A percentile compares a stretch with the other conserved stretches of the same genome.
Evolutionary conservation across 2,113 vertebrate species (phyloP).

Genomic region (Perccottus glenii): DNA sequence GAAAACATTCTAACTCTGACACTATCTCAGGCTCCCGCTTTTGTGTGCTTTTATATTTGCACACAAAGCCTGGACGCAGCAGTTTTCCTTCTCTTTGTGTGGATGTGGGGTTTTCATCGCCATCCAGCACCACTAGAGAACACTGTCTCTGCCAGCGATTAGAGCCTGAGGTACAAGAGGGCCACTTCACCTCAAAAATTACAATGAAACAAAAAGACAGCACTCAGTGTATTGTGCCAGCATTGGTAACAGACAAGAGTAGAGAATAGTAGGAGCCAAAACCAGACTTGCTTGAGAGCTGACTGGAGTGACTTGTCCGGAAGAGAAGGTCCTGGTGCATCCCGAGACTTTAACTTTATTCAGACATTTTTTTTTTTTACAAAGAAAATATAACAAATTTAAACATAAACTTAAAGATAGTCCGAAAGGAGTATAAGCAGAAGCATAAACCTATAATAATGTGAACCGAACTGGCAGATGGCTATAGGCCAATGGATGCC

Average conservation of each 20-base stretch:
- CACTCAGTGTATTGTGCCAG: slow-evolving; percentile 47
- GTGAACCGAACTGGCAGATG: too few relatives aligned
- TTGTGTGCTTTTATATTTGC: slow-evolving; percentile 75
- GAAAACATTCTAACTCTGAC: slow-evolving; percentile 63
- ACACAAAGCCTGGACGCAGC: slow-evolving; percentile 69
- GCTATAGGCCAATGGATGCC: too few relatives aligned
- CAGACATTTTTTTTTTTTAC: too few relatives aligned
- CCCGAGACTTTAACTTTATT: too few relatives aligned
- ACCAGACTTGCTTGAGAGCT: slow-evolving; percentile 39
- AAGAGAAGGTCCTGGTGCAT: neutral
- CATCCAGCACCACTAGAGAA: slow-evolving; percentile 64
- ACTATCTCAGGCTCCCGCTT: slow-evolving; percentile 73
- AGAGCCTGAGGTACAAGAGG: slow-evolving; percentile 63
- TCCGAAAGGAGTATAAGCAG: too few relatives aligned
- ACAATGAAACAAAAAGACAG: slow-evolving; percentile 71
- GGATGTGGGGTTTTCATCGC: slow-evolving; percentile 55
- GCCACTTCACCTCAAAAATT: slow-evolving; percentile 72
- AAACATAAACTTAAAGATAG: too few relatives aligned
- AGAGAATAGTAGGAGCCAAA: slow-evolving; percentile 42
- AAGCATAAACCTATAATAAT: too few relatives aligned
- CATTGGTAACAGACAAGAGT: slow-evolving; percentile 46
- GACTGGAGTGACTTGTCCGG: slow-evolving; percentile 49
- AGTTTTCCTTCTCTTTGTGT: slow-evolving; percentile 64
- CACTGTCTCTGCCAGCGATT: slow-evolving; percentile 67
- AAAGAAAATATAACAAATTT: too few relatives aligned